Conservation (phyloP, 2,888 invertebrate species). For the Drosophila rellima region DNA sequence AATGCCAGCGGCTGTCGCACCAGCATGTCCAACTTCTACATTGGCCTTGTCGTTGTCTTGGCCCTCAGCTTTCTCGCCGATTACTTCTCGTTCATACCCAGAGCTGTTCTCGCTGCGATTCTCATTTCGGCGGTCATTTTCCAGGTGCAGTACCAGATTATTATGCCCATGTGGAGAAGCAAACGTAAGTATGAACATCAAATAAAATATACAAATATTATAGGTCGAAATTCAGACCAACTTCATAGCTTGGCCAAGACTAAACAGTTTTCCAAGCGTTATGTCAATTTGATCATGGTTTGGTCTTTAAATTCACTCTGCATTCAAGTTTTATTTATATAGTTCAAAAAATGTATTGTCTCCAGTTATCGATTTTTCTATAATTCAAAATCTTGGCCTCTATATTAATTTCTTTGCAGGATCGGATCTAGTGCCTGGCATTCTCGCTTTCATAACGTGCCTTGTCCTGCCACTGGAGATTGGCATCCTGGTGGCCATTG, state of each 20-base stretch:
- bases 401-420: constrained; percentile 86
- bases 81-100: constrained; percentile 94
- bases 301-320: too few species aligned
- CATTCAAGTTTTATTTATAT: too few species aligned
- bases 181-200: constrained; percentile 89
- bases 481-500: constrained; percentile 94
- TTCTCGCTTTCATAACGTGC: constrained; percentile 94
- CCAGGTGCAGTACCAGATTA: constrained; percentile 94
- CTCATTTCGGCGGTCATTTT: constrained; percentile 96
- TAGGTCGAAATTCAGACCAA: too few species aligned
- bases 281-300: too few species aligned
- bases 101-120: constrained; percentile 94
- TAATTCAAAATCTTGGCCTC: too few species aligned
- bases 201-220: too few species aligned
- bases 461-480: constrained; percentile 93
- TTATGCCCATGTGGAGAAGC: constrained; percentile 94
- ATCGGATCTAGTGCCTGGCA: constrained; percentile 93
- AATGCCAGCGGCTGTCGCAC: constrained; percentile 95
- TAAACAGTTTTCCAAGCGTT: too few species aligned
- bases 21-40: constrained; percentile 92
- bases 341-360: too few species aligned
- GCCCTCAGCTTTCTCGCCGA: constrained; percentile 94
- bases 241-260: too few species aligned
- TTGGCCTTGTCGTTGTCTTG: constrained; percentile 92
- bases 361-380: too few species aligned